Base-by-base conservation (phyloP, 2,888 invertebrate genomes). In the Caenorhabditis angaria region DNA sequence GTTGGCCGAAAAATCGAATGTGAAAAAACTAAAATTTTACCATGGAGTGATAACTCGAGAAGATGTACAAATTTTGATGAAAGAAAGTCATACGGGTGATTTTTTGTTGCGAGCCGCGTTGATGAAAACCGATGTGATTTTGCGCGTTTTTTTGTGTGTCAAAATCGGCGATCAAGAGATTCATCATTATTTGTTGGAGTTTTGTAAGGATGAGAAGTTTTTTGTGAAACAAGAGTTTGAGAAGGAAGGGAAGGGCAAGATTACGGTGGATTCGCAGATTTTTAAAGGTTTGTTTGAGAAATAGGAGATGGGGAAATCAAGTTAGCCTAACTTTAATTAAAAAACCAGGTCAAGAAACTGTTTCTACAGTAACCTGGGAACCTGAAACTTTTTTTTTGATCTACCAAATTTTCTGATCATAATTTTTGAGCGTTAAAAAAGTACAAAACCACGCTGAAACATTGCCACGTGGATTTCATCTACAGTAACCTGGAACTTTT, bases 21-120 rank as follows among this genome's bases (percentile, higher is more conserved):
- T 70, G 10, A 56, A 70, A 6, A 56, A 62, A 48, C 35, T 62
- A 22, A 65, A 54, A 48, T 70, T 62, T 55, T 70, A 70, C 32
- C 70, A 70, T 32, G 70, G 70, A 20, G 70, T 70, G 6, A 62
- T 56, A 58, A 70, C 60, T 51, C 69, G 65, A 28, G 62, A 65
- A 18, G 70, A 70, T 50, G 53, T 61, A 8, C 56, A 51, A 63
- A 41, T 10, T 12, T 20, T 71, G 41, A 71, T 71, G 71, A 64
- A 60, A 25, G 64, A 64, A 6, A n/a, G 29, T 2, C 10, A 20
- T 2, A 53, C 63, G 14, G 71, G 71, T 20, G 59, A 57, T 4
- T 71, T 54, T 35, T 25, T 71, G 3, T 22, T 71, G 12, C 63
- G 71, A 8, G 60, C 71, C n/a, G 50, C 47, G 25, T 61, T 71